These are phyloP conservation scores for Spodoptera litura DNA, from an alignment of 1,140 invertebrate species.

Conservation along the genomic window DNA sequence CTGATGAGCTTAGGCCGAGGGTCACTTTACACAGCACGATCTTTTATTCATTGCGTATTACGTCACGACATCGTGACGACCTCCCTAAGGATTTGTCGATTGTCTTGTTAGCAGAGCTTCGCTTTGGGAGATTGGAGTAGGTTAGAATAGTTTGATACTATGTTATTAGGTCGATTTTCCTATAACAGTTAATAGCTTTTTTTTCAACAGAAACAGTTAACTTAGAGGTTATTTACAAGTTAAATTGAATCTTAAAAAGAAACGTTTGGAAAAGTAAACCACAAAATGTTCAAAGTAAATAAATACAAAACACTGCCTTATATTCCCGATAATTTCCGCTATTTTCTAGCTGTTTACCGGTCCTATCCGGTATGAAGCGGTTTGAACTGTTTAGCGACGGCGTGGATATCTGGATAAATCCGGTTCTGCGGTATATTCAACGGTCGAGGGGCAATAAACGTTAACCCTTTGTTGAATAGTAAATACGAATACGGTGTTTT, in stretches of 20 bases:
- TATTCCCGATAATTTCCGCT: slow-evolving; percentile 48
- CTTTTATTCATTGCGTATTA: slow-evolving; percentile 49
- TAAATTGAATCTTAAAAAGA: neutral
- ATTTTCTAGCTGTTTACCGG: slow-evolving; percentile 43
- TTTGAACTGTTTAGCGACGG: slow-evolving; percentile 32
- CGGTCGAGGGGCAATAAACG: slow-evolving; percentile 45
- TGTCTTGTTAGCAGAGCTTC: slow-evolving; percentile 32
- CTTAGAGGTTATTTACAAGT: too few species aligned
- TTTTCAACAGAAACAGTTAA: too few species aligned
- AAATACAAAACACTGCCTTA: slow-evolving; percentile 3
- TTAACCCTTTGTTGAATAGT: slow-evolving; percentile 49
- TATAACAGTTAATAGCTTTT: neutral
- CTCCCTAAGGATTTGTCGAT: slow-evolving; percentile 15
- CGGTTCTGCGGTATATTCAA: slow-evolving; percentile 42
- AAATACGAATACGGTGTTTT: slow-evolving; percentile 44
- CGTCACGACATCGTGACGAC: slow-evolving; percentile 18
- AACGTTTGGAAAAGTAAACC: neutral
- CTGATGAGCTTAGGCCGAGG: slow-evolving; percentile 30
- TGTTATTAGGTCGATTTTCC: neutral
- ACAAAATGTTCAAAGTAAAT: neutral
- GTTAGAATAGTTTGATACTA: neutral
- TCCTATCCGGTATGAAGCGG: slow-evolving; percentile 32
- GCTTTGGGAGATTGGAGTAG: slow-evolving; percentile 11
- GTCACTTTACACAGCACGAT: slow-evolving; percentile 46
- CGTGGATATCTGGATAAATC: slow-evolving; percentile 43